Base-by-base conservation (phyloP, 2,888 invertebrate genomes). In the Cryptocephalus moraei region DNA sequence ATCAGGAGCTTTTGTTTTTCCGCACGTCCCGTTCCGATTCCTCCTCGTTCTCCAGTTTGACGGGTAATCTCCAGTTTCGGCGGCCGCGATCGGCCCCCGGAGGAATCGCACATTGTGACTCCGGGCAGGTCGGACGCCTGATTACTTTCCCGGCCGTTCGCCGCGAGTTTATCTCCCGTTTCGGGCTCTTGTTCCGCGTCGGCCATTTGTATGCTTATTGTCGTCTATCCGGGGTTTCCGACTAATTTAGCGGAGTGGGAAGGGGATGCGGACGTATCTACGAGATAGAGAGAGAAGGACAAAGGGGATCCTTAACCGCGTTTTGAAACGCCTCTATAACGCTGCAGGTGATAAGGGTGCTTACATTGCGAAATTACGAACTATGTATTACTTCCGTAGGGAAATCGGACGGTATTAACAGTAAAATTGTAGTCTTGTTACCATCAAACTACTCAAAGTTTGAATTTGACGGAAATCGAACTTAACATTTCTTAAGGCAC, bases 11-110 rank as follows among this genome's bases (percentile, higher is more conserved):
- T 22, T 61, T 60, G 62, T 65, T 66, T 66, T 65, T 64, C 66
- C 62, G 63, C 66, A 64, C 64, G 66, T 62, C 63, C 60, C 60
- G 56, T 61, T 62, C 61, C 62, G 62, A 62, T 64, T 62, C 62
- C 59, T 36, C 36, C 36, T n/a, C 34, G 12, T 4, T 36, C 36
- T 36, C 36, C 36, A 2, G 36, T 36, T 34, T 36, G 36, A 12
- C 36, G 22, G 22, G 22, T 22, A 22, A 22, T 22, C 22, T 22
- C 22, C 22, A 22, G 22, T 22, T 22, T 22, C n/a, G 22, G 22
- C 22, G 22, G 2, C 36, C 36, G 36, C 12, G 36, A 36, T 36
- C 36, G 36, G 36, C 36, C 36, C 12, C 36, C 36, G 12, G 36
- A 36, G 36, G 36, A 36, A 2, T 12, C 11, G 12, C 36, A n/a